phyloP scores from a whole-genome alignment of 2,113 vertebrate species.

The Lophochroa leadbeateri region DNA sequence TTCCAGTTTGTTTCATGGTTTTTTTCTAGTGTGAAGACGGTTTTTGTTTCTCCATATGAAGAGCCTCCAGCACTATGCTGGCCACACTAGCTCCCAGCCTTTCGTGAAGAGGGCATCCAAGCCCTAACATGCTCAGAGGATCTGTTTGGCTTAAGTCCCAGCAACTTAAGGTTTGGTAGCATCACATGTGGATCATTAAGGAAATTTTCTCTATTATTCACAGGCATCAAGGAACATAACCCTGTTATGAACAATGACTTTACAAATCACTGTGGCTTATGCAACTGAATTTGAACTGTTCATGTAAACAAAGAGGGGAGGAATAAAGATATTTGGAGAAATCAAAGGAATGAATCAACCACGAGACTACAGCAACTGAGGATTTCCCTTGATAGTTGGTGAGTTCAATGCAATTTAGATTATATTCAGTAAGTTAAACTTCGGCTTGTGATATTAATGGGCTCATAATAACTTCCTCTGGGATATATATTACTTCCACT shows the following conservation, averaged over 20 bases:
- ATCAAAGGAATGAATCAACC: conserved; percentile 41
- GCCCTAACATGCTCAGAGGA: accelerated
- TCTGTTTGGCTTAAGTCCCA: not conserved
- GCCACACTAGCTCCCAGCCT: not conserved
- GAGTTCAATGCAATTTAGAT: conserved; percentile 55
- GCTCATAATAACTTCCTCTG: conserved; percentile 65
- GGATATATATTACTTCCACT: conserved; percentile 65
- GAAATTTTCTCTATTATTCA: not conserved
- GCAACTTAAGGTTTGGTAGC: not conserved
- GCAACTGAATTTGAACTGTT: not conserved
- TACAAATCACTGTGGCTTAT: not conserved
- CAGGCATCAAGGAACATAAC: not conserved
- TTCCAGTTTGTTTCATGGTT: no score
- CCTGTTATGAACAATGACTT: not conserved
- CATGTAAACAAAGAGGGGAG: conserved; percentile 1
- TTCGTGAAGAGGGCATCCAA: accelerated
- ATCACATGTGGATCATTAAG: accelerated
- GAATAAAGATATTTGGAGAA: conserved; percentile 8
- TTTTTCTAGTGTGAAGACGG: no score
- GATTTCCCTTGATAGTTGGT: not conserved
- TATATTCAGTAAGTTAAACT: conserved; percentile 59
- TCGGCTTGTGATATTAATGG: conserved; percentile 62
- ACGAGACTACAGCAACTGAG: conserved; percentile 9
- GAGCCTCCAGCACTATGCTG: not conserved
- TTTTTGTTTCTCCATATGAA: no score